Evolutionary conservation across 2,888 invertebrate genomes (phyloP).

Genomic region (Punctoribates punctum): DNA sequence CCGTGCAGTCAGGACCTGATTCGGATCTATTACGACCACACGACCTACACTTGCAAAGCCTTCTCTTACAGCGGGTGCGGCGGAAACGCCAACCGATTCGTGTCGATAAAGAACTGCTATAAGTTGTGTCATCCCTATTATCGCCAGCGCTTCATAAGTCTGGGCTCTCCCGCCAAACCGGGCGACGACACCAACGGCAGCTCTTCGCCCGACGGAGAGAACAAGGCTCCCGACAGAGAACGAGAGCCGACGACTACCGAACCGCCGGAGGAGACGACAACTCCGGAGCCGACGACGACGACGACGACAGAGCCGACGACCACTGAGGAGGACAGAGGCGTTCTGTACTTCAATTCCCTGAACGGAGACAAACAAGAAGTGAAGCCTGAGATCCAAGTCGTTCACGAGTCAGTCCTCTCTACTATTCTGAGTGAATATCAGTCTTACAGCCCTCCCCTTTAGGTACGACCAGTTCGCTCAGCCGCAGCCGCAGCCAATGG

Average conservation of each 20-base stretch:
- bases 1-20: constrained; percentile 24
- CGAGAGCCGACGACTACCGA: neutral
- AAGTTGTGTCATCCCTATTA: constrained; percentile 38
- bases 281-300: neutral
- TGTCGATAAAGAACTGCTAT: constrained; percentile 35
- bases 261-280: neutral
- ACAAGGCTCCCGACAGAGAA: too few relatives aligned
- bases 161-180: too few relatives aligned
- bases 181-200: neutral
- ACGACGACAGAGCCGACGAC: neutral
- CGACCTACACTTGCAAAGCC: constrained; percentile 26
- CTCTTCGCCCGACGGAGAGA: neutral
- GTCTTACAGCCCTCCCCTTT: neutral
- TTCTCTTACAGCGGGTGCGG: constrained; percentile 34
- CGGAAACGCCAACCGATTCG: constrained; percentile 20
- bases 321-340: neutral
- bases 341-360: neutral
- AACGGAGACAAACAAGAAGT: neutral
- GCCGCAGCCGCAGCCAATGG: too few relatives aligned
- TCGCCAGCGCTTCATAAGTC: neutral
- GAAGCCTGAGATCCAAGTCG: neutral
- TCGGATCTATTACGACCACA: constrained; percentile 31
- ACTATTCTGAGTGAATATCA: neutral
- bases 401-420: neutral
- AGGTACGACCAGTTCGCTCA: too few relatives aligned